These are phyloP conservation scores for Sinocyclocheilus anophthalmus DNA, from an alignment of 2,113 vertebrate species.

Conservation along the genomic window DNA sequence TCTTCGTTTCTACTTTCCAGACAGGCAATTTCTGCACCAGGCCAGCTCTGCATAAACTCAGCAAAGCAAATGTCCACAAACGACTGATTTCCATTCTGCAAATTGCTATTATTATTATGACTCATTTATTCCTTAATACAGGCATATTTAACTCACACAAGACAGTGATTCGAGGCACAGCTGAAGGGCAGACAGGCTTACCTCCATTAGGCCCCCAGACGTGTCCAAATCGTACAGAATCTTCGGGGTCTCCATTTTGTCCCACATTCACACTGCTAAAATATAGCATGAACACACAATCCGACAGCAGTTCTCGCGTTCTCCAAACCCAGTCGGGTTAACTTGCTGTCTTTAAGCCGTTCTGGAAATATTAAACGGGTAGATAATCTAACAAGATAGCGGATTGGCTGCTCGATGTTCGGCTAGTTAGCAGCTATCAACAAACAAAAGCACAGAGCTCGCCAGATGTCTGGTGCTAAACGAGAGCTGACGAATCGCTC, in stretches of 20 bases:
- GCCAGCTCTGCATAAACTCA: background rate
- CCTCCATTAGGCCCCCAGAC: conserved; percentile 88
- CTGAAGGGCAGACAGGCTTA: conserved; percentile 65
- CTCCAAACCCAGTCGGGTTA: background rate
- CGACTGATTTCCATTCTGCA: background rate
- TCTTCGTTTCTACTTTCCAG: background rate
- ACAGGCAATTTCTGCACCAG: background rate
- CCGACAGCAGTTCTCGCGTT: background rate
- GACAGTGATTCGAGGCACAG: conserved; percentile 10
- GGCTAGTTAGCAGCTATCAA: conserved; percentile 41
- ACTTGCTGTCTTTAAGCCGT: background rate
- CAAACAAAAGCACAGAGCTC: conserved; percentile 30
- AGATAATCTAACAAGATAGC: conserved; percentile 21
- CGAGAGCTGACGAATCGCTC: background rate
- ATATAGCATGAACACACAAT: conserved; percentile 33
- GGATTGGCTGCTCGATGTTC: conserved; percentile 8
- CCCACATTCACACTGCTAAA: conserved; percentile 82
- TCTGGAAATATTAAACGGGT: background rate
- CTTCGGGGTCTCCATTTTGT: conserved; percentile 90
- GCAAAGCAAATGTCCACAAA: background rate
- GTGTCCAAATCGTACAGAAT: conserved; percentile 91
- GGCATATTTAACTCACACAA: background rate
- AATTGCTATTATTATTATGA: background rate
- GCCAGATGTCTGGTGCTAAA: background rate
- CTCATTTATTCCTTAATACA: background rate